These are phyloP conservation scores for Peromyscus leucopus DNA, from an alignment of 2,113 vertebrate species.

Conservation along the genomic window DNA sequence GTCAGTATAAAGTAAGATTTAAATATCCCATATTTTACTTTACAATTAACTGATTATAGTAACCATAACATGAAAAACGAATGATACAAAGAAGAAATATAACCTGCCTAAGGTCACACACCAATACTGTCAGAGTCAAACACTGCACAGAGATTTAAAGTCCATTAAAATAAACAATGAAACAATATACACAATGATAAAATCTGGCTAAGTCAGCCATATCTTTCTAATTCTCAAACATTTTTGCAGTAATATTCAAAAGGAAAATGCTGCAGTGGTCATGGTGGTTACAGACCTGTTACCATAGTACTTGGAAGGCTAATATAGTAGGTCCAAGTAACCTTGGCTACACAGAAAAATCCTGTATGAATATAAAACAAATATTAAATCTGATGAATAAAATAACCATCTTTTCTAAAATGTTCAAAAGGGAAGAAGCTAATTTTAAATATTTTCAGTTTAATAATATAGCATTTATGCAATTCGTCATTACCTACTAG, in stretches of 20 bases:
- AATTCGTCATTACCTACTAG: not conserved
- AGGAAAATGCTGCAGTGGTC: not conserved
- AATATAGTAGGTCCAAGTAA: not conserved
- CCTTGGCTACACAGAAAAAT: not conserved
- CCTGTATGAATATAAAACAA: not conserved
- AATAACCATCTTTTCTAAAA: not conserved
- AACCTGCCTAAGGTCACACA: not conserved
- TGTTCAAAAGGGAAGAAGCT: not conserved
- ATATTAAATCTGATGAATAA: no score
- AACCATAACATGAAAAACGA: not conserved
- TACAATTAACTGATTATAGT: not conserved
- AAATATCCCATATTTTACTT: slow-evolving; percentile 9
- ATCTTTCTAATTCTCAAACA: not conserved
- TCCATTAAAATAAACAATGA: not conserved
- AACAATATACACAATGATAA: not conserved
- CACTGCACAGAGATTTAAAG: not conserved
- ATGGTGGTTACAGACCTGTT: not conserved
- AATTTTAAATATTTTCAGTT: not conserved
- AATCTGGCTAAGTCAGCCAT: not conserved
- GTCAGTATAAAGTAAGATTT: slow-evolving; percentile 8
- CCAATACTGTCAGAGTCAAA: not conserved
- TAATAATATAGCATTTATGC: not conserved
- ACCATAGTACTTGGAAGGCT: no score
- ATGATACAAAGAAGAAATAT: not conserved
- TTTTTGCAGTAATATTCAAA: slow-evolving; percentile 11